phyloP scores from a whole-genome alignment of 2,797 vertebrate genomes.

The Carcharodon carcharias region DNA sequence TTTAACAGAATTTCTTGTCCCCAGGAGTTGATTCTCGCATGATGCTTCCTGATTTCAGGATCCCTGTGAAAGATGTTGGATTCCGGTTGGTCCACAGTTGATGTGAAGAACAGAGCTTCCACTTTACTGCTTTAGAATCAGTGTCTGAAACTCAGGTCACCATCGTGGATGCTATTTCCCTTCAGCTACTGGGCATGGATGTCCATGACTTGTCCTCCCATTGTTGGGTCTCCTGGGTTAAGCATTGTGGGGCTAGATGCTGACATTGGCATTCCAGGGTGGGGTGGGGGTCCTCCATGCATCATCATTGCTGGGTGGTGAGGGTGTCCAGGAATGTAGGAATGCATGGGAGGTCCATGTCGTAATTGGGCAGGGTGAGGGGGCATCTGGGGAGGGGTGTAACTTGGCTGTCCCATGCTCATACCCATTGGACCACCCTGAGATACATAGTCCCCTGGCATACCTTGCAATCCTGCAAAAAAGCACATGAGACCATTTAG shows the following conservation, averaged over 20 bases:
- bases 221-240: conserved; percentile 69
- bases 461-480: conserved; percentile 76
- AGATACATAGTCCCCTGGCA: conserved; percentile 84
- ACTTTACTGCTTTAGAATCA: conserved; percentile 69
- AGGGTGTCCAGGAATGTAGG: conserved; percentile 79
- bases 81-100: conserved; percentile 76
- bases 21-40: conserved; percentile 73
- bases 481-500: conserved; percentile 41
- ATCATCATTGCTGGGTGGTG: conserved; percentile 78
- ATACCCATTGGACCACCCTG: conserved; percentile 77
- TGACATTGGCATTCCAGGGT: conserved; percentile 79
- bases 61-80: conserved; percentile 78
- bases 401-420: conserved; percentile 75
- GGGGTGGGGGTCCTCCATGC: conserved; percentile 74
- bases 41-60: conserved; percentile 78
- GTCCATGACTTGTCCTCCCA: conserved; percentile 80
- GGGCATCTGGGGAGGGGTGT: conserved; percentile 71
- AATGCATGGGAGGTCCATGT: conserved; percentile 76
- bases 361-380: conserved; percentile 74
- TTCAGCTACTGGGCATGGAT: conserved; percentile 76
- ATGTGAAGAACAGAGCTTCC: conserved; percentile 73
- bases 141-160: conserved; percentile 63
- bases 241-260: conserved; percentile 73
- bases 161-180: conserved; percentile 57
- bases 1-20: conserved; percentile 74